Base-by-base conservation (phyloP, 1,140 invertebrate genomes). In the Asbolus verrucosus region DNA sequence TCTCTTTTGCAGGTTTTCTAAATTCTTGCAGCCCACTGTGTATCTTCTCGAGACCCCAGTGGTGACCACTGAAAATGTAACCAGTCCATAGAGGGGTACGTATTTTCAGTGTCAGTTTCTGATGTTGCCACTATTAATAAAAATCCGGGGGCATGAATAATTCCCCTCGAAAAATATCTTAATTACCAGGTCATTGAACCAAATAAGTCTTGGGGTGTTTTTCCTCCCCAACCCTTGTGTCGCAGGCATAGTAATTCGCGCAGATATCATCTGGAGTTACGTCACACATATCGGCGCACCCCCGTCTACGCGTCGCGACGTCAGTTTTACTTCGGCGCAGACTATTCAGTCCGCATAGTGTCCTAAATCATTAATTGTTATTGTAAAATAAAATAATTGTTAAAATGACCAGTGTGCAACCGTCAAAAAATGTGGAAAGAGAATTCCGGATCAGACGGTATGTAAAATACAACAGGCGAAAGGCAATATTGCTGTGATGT, bases 201-300 rank as follows among this genome's bases (percentile, higher is more conserved):
- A 54, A 50, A 24, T 21, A 54, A 46, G 19, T 54, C 46, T 54
- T 54, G 46, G 46, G 46, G 46, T 54, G 46, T 54, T 54, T n/a
- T 54, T 54, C 46, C 24, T 13, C 46, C 46, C 46, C 46, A 54
- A 27, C 46, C 46, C 46, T 54, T 27, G 46, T 54, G 46, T 54
- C n/a, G 46, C 21, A 54, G 46, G 46, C 46, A 63, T 63, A 63
- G 61, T 21, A 63, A 63, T 63, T 63, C 61, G 61, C 61, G 61
- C 61, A 63, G 61, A 63, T 63, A 63, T 63, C 61, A 63, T 38
- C 33, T 63, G 33, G 18, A n/a, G 33, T 63, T 63, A 39, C 61
- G 61, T 63, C 61, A 63, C n/a, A n/a, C 61, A 63, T 41, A 63
- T 63, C 61, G 61, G 39, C 61, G 61, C 61, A 63, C 61, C 61